Percentiles rank a stretch among this genome's conserved stretches.
These are phyloP conservation scores for Anguilla pacifica DNA, from an alignment of 2,797 vertebrate genomes.

Conservation along the genomic window DNA sequence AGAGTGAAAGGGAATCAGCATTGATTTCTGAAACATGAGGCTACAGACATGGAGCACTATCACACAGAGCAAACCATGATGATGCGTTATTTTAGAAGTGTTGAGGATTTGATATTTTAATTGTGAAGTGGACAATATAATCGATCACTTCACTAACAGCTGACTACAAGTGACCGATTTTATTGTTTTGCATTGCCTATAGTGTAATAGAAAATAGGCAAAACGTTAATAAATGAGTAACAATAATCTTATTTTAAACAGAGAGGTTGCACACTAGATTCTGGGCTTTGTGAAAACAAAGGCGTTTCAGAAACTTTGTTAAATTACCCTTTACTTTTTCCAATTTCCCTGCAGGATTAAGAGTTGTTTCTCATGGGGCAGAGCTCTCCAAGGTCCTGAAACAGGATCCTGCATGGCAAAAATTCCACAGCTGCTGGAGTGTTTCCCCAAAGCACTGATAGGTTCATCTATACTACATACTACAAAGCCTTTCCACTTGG, in stretches of 20 bases:
- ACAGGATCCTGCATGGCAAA: not conserved
- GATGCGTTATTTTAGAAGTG: not conserved
- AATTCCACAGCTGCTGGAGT: not conserved
- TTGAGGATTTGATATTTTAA: not conserved
- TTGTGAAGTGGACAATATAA: not conserved
- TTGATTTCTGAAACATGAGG: not conserved
- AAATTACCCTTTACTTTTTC: not conserved
- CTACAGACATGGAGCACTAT: not conserved
- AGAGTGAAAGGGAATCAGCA: not conserved
- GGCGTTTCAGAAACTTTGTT: not conserved
- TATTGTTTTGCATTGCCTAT: not conserved
- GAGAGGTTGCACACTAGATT: not conserved
- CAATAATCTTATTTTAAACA: not conserved
- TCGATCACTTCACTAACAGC: not conserved
- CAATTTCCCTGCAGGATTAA: not conserved
- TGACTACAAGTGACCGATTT: not conserved
- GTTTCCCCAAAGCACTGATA: not conserved
- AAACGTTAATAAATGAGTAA: not conserved
- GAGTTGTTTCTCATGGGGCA: not conserved
- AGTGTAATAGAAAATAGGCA: not conserved
- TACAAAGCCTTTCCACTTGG: not conserved
- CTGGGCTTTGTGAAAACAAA: not conserved
- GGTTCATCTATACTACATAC: not conserved
- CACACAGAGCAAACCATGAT: not conserved
- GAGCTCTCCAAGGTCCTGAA: conserved; percentile 30